Evolutionary conservation across 2,113 vertebrate species (phyloP), one percentile per base, ranked within the genome.

Genomic region (Hemicordylus capensis): DNA sequence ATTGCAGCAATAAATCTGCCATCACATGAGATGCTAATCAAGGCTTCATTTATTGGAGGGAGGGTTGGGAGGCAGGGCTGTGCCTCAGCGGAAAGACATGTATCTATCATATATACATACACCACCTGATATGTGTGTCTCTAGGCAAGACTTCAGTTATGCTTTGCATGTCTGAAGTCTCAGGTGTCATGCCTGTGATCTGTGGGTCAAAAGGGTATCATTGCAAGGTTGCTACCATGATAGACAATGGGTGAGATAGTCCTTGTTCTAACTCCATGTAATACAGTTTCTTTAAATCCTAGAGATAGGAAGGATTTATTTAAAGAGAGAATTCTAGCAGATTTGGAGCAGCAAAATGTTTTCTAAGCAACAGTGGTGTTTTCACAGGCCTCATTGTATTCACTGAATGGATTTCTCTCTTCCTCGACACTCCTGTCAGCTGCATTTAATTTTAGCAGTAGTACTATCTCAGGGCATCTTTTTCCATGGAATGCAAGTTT

Each of bases 401-500:
- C 59, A 75, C 63, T 88, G 67, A 73, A 67, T 42, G 44, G 67
- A 48, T 28, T 37, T 87, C 24, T 2, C 81, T 87, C 0, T 83
- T 26, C 69, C 63, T 89, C 72, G 31, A 66, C 3, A 0, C 54
- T 88, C 61, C 75, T 85, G 85, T 70, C 93, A 93, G 90, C 90
- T 95, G 93, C 70, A 85, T 92, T 93, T 94, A 91, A 95, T 95
- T 95, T 93, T 93, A 92, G 93, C 90, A 91, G 89, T 81, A 69
- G 86, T 80, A 76, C 89, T 93, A 94, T 94, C 93, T 95, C 90
- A 84, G 89, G 90, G 88, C 93, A 95, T 95, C 93, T 92, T 92
- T 92, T 94, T 92, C 91, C 89, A 83, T 4, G 83, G 95, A 94
- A 94, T 94, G 92, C 87, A 84, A 91, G 86, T 85, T 89, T 91